Conservation (phyloP, 2,888 invertebrate genomes). For the Synergus japonicus region DNA sequence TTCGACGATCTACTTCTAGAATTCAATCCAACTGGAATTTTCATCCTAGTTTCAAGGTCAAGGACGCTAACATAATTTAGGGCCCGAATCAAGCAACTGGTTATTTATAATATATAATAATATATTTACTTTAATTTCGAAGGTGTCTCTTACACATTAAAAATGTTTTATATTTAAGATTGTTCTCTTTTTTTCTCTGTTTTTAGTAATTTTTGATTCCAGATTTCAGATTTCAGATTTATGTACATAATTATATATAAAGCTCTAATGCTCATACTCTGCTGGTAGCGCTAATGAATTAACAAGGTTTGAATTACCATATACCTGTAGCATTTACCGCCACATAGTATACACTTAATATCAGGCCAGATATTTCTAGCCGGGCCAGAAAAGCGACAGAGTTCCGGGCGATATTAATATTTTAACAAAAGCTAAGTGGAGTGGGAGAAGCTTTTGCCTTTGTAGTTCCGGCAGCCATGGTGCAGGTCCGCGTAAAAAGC, state of each 20-base stretch:
- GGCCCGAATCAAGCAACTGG: too few relatives aligned
- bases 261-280: background rate
- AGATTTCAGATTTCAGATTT: too few relatives aligned
- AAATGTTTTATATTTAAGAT: too few relatives aligned
- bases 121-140: too few relatives aligned
- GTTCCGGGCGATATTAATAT: constrained; percentile 68
- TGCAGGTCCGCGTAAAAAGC: constrained; percentile 41
- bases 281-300: constrained; percentile 14
- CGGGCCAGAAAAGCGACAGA: constrained; percentile 54
- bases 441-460: constrained; percentile 55
- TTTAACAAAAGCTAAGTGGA: constrained; percentile 65
- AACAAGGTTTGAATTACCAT: constrained; percentile 11
- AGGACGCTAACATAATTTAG: background rate
- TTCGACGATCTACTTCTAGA: background rate
- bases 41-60: background rate
- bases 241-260: background rate
- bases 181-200: too few relatives aligned
- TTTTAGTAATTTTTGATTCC: too few relatives aligned
- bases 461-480: constrained; percentile 50
- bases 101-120: too few relatives aligned
- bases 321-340: background rate
- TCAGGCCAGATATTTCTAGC: constrained; percentile 55
- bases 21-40: background rate
- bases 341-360: background rate
- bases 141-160: too few relatives aligned